A percentile compares a stretch with the other conserved stretches of the same genome.
Conservation (phyloP, 92 coral and sea anemone species). For the Scolanthus callimorphus region DNA sequence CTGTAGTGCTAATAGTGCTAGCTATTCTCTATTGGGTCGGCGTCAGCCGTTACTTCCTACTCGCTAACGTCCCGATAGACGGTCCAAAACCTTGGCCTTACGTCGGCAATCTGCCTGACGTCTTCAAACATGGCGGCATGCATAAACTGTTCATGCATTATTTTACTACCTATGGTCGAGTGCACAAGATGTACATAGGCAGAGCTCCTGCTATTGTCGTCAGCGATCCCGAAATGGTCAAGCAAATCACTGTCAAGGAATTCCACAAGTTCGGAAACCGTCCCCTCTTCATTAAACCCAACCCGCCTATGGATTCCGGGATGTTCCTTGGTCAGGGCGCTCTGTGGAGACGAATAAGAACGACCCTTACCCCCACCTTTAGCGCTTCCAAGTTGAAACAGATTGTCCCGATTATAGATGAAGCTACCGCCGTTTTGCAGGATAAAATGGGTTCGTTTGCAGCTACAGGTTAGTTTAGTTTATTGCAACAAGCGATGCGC, state of each 20-base stretch:
- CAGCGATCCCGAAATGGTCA: slow-evolving; percentile 65
- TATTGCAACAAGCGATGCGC: too few species aligned
- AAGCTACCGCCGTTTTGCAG: slow-evolving; percentile 26
- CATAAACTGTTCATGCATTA: slow-evolving; percentile 58
- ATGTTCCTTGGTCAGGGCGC: slow-evolving; percentile 43
- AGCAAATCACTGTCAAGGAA: slow-evolving; percentile 65
- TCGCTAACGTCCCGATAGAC: slow-evolving; percentile 33
- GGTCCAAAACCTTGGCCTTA: slow-evolving; percentile 75
- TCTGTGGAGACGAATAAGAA: slow-evolving; percentile 63
- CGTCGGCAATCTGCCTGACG: slow-evolving; percentile 64
- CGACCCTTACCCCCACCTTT: slow-evolving; percentile 65
- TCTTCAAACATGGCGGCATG: slow-evolving; percentile 58
- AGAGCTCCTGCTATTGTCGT: slow-evolving; percentile 48
- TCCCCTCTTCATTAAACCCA: slow-evolving; percentile 36
- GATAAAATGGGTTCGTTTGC: slow-evolving; percentile 43
- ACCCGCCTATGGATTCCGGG: slow-evolving; percentile 43
- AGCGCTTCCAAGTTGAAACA: slow-evolving; percentile 67
- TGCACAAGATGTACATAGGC: slow-evolving; percentile 55
- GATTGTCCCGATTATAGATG: slow-evolving; percentile 58
- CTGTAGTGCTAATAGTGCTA: slow-evolving; percentile 21
- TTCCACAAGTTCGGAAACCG: slow-evolving; percentile 72
- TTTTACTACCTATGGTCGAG: slow-evolving; percentile 68
- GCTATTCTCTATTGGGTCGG: slow-evolving; percentile 63
- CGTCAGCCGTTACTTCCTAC: slow-evolving; percentile 33
- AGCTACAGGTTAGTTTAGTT: slow-evolving; percentile 35